Evolutionary conservation across 2,888 invertebrate species (phyloP).

Genomic region (Apamea monoglypha): DNA sequence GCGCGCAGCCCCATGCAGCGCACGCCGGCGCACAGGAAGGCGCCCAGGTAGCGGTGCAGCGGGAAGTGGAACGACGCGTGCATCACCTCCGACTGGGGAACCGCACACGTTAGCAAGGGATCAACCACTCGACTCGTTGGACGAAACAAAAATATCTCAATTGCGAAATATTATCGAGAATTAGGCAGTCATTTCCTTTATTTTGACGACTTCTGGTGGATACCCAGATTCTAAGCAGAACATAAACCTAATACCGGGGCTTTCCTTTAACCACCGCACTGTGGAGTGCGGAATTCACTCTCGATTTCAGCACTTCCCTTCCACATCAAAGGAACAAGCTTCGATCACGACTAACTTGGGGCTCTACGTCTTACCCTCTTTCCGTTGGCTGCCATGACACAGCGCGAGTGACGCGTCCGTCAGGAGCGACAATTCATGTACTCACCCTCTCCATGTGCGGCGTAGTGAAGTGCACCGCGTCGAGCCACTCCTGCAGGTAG

Average conservation of each 20-base stretch:
- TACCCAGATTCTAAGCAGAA: not conserved
- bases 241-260: too few relatives aligned
- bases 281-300: not conserved
- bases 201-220: not conserved
- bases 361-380: too few relatives aligned
- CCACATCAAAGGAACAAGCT: not conserved
- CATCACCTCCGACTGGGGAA: conserved; percentile 92
- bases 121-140: not conserved
- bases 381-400: too few relatives aligned
- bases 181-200: not conserved
- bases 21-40: conserved; percentile 93
- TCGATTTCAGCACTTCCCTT: not conserved
- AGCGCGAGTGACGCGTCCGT: not conserved
- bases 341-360: not conserved
- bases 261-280: not conserved
- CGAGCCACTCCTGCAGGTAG: conserved; percentile 96
- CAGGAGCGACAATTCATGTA: conserved; percentile 40
- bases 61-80: conserved; percentile 99
- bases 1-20: conserved; percentile 94
- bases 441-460: conserved; percentile 89
- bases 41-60: conserved; percentile 96
- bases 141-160: not conserved
- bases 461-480: conserved; percentile 94
- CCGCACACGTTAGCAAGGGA: fast-evolving
- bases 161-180: not conserved